Conservation (phyloP, 1,140 invertebrate species). For the Micrasema minimum region DNA sequence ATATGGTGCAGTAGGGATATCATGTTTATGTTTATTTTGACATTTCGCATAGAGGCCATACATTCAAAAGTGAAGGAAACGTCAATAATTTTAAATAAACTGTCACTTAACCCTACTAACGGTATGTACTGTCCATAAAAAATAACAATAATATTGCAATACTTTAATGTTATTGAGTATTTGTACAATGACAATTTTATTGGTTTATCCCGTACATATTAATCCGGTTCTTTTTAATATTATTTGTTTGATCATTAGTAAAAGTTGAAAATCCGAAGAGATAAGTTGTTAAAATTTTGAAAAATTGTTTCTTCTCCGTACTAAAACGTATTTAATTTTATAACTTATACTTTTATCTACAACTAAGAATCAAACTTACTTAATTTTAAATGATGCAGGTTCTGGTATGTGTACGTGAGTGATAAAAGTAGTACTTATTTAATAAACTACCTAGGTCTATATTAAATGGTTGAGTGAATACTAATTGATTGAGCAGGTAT, state of each 20-base stretch:
- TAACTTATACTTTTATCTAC: too few relatives aligned
- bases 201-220: not conserved
- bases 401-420: too few relatives aligned
- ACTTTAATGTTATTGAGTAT: not conserved
- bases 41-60: slow-evolving; percentile 29
- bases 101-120: slow-evolving; percentile 42
- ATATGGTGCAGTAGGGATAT: slow-evolving; percentile 42
- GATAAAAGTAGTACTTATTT: too few relatives aligned
- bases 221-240: not conserved
- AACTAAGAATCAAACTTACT: too few relatives aligned
- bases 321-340: too few relatives aligned
- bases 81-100: slow-evolving; percentile 43
- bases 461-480: too few relatives aligned
- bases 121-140: slow-evolving; percentile 13
- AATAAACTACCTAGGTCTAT: too few relatives aligned
- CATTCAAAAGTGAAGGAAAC: slow-evolving; percentile 43
- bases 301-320: too few relatives aligned
- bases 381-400: too few relatives aligned
- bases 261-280: not conserved
- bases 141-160: not conserved
- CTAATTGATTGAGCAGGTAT: too few relatives aligned
- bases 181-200: not conserved
- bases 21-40: slow-evolving; percentile 40
- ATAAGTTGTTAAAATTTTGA: not conserved
- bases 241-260: too few relatives aligned